Conservation (phyloP, 2,797 vertebrate genomes). For the Pipistrellus nathusii region DNA sequence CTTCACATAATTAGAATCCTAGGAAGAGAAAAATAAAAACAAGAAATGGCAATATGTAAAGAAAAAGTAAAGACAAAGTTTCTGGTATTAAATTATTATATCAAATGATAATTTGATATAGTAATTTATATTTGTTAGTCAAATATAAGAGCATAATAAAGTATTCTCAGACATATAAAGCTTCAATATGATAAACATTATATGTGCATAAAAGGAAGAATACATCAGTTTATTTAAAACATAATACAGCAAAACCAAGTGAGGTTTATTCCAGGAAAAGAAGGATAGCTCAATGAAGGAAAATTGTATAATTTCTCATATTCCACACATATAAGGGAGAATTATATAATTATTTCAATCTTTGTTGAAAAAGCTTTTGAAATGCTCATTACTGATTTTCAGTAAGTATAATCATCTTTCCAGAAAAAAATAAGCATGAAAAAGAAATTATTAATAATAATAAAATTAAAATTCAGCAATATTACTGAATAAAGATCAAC, state of each 20-base stretch:
- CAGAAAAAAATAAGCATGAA: constrained; percentile 41
- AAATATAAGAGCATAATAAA: neutral
- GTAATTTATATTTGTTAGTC: neutral
- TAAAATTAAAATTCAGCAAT: constrained; percentile 23
- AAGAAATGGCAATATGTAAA: neutral
- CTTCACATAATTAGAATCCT: neutral
- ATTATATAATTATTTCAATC: neutral
- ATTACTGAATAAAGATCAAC: neutral
- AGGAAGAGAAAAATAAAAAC: constrained; percentile 10
- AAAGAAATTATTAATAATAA: constrained; percentile 3
- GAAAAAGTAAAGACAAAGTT: neutral
- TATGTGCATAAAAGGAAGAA: neutral
- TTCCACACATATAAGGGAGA: neutral
- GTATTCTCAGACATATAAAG: neutral
- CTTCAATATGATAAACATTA: neutral
- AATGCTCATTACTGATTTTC: neutral
- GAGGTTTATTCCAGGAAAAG: neutral
- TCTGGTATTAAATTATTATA: neutral
- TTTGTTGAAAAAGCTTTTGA: constrained; percentile 19
- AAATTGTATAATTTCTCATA: neutral
- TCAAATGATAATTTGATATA: too few species aligned
- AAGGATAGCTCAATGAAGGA: neutral
- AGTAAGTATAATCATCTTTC: neutral
- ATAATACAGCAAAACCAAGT: constrained; percentile 15
- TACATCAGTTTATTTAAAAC: constrained; percentile 13